These are phyloP conservation scores for Perizoma flavofasciatum DNA, from an alignment of 2,888 invertebrate species.

Conservation along the genomic window DNA sequence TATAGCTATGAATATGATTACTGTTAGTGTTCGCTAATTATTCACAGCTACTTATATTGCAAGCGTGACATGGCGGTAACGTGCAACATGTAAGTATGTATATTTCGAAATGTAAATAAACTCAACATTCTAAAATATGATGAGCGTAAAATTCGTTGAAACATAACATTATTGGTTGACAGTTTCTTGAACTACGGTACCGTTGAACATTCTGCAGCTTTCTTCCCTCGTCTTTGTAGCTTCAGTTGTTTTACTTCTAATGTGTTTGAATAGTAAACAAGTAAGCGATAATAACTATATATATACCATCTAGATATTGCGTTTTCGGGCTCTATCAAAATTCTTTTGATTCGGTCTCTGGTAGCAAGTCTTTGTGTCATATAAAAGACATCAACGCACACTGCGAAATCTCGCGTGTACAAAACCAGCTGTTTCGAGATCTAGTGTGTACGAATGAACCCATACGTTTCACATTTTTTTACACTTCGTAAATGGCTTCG, in stretches of 20 bases:
- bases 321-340: neutral
- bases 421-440: slow-evolving; percentile 40
- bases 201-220: slow-evolving; percentile 53
- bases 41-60: neutral
- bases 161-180: slow-evolving; percentile 41
- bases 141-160: slow-evolving; percentile 18
- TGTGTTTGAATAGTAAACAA: too few relatives aligned
- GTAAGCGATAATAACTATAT: too few relatives aligned
- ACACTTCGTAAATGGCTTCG: slow-evolving; percentile 7
- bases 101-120: slow-evolving; percentile 16
- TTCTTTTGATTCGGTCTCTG: neutral
- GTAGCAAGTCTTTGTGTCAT: slow-evolving; percentile 23
- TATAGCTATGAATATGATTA: neutral
- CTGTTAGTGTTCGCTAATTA: neutral
- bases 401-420: slow-evolving; percentile 38
- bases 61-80: neutral
- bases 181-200: too few relatives aligned
- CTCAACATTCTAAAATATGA: slow-evolving; percentile 7
- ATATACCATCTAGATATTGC: too few relatives aligned
- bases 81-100: slow-evolving; percentile 7
- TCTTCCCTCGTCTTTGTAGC: slow-evolving; percentile 41
- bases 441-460: slow-evolving; percentile 17
- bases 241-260: too few relatives aligned
- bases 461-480: slow-evolving; percentile 24
- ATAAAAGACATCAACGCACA: slow-evolving; percentile 72